Evolutionary conservation across 2,888 invertebrate genomes (phyloP).

Genomic region (Apodemia duryi): DNA sequence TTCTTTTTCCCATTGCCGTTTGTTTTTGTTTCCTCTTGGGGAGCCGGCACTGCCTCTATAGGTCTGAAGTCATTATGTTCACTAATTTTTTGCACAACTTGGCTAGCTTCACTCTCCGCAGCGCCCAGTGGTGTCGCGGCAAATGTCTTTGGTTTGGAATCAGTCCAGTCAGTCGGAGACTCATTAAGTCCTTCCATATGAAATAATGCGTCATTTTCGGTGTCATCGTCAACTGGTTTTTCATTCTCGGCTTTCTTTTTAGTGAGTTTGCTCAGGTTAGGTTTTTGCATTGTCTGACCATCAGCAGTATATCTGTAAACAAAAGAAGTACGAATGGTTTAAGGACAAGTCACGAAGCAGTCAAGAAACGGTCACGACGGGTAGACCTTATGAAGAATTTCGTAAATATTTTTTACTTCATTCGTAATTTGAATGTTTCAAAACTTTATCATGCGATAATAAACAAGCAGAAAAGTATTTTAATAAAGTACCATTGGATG

Average conservation of each 20-base stretch:
- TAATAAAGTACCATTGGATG: too few relatives aligned
- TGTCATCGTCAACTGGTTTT: constrained; percentile 38
- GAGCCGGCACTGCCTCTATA: constrained; percentile 61
- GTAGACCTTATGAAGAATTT: too few relatives aligned
- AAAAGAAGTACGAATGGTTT: neutral
- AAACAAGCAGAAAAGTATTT: too few relatives aligned
- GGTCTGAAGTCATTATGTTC: constrained; percentile 82
- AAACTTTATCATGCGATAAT: too few relatives aligned
- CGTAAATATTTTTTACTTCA: too few relatives aligned
- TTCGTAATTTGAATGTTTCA: too few relatives aligned
- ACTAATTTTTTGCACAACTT: constrained; percentile 81
- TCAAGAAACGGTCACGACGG: too few relatives aligned
- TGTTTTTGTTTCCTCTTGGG: constrained; percentile 70
- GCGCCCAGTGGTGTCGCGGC: constrained; percentile 75
- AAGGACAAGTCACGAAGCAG: neutral
- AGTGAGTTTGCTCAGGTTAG: constrained; percentile 75
- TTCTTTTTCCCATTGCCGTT: constrained; percentile 83
- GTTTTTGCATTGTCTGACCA: constrained; percentile 75
- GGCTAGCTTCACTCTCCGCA: constrained; percentile 67
- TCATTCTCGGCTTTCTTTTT: constrained; percentile 56
- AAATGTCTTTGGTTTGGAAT: constrained; percentile 75
- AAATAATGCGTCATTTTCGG: constrained; percentile 81
- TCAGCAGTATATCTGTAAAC: constrained; percentile 78
- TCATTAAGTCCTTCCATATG: constrained; percentile 83
- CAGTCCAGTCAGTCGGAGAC: constrained; percentile 67